Evolutionary conservation across 2,113 vertebrate species (phyloP).

Genomic region (Phalacrocorax pelagicus): DNA sequence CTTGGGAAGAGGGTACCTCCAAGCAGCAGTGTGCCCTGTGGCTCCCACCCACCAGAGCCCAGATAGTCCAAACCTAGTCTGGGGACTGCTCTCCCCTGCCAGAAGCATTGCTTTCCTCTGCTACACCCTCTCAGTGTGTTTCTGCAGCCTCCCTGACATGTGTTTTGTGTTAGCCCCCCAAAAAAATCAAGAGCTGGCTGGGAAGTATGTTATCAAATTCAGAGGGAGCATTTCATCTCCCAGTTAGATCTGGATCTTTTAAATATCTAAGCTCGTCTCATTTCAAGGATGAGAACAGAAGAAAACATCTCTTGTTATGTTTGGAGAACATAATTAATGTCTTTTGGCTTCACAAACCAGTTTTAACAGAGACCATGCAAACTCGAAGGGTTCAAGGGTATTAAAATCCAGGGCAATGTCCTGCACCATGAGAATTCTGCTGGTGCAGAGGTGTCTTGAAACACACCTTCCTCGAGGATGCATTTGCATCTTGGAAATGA

Average conservation of each 20-base stretch:
- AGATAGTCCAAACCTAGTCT: neutral
- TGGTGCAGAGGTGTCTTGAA: neutral
- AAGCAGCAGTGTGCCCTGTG: neutral
- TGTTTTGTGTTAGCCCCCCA: neutral
- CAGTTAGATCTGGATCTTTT: neutral
- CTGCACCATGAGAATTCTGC: neutral
- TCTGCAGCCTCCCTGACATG: neutral
- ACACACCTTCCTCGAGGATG: neutral
- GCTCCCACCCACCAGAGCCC: neutral
- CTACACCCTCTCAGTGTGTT: neutral
- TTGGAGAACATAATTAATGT: conserved; percentile 26
- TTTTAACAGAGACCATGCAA: neutral
- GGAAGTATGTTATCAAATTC: conserved; percentile 37
- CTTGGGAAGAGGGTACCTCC: neutral
- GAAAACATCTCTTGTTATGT: conserved; percentile 1
- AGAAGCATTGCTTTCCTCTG: neutral
- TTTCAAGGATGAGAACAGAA: conserved; percentile 26
- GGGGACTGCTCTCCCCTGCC: neutral
- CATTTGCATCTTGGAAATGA: neutral
- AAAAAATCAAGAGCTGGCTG: neutral
- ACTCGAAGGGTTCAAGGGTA: neutral
- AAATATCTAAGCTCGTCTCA: neutral
- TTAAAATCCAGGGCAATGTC: neutral
- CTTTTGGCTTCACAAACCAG: neutral
- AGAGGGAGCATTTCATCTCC: neutral